A percentile compares a stretch with the other conserved stretches of the same genome.
phyloP scores from a whole-genome alignment of 1,140 invertebrate genomes.

The Lysiphlebus fabarum region DNA sequence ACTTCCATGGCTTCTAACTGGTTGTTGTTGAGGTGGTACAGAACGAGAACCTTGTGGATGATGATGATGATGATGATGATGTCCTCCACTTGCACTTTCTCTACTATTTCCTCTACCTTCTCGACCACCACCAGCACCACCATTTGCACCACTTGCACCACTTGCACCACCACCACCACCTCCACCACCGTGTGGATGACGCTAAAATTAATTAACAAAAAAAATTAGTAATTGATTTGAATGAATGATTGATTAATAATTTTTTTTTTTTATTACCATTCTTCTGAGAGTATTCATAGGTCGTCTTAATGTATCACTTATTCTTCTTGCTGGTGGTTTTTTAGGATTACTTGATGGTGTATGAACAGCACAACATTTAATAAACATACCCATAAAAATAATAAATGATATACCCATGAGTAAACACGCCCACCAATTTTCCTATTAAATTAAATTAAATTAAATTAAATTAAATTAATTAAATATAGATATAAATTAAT shows the following conservation, averaged over 20 bases:
- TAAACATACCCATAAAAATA: slow-evolving; percentile 96
- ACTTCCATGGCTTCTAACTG: slow-evolving; percentile 36
- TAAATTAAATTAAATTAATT: neutral
- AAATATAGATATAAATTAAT: neutral
- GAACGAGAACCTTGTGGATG: slow-evolving; percentile 52
- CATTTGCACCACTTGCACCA: slow-evolving; percentile 9
- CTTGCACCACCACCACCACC: slow-evolving; percentile 46
- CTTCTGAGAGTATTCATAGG: slow-evolving; percentile 85
- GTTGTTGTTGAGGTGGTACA: slow-evolving; percentile 54
- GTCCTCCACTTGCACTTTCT: neutral
- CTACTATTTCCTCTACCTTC: no score
- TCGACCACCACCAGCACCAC: no score
- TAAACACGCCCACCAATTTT: slow-evolving; percentile 96
- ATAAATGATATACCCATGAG: slow-evolving; percentile 88
- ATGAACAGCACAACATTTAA: slow-evolving; percentile 98
- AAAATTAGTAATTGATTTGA: no score
- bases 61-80: slow-evolving; percentile 4
- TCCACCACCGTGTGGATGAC: slow-evolving; percentile 38
- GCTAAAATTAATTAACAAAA: slow-evolving; percentile 33
- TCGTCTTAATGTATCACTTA: slow-evolving; percentile 81
- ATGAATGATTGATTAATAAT: neutral
- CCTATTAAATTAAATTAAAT: slow-evolving; percentile 55
- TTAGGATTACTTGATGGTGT: slow-evolving; percentile 97
- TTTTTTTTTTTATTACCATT: slow-evolving; percentile 60
- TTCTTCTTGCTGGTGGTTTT: slow-evolving; percentile 77